phyloP scores from a whole-genome alignment of 2,113 vertebrate species.

The Megaleporinus macrocephalus region DNA sequence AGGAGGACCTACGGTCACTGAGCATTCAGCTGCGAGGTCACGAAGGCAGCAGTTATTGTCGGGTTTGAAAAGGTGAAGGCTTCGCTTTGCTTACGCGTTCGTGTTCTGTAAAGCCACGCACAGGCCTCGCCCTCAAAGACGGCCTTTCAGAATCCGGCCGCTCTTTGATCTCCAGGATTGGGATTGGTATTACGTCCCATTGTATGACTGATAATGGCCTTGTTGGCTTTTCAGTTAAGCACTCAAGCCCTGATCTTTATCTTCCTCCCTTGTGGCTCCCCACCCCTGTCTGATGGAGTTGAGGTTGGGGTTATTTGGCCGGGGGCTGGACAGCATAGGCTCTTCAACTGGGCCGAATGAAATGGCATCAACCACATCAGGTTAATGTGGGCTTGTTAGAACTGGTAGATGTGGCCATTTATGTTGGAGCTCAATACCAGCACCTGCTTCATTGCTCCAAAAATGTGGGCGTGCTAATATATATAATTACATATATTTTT shows the following conservation, averaged over 20 bases:
- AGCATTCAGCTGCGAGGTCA: neutral
- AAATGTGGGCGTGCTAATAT: too few species aligned
- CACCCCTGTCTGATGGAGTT: neutral
- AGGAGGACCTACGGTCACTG: neutral
- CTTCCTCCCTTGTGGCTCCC: neutral
- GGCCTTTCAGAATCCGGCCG: neutral
- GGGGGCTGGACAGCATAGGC: neutral
- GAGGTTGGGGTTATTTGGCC: neutral
- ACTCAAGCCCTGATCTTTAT: constrained; percentile 2
- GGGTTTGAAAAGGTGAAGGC: neutral
- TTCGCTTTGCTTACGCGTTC: neutral
- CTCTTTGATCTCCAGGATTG: neutral
- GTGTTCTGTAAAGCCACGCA: neutral
- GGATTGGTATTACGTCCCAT: neutral
- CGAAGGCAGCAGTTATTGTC: neutral
- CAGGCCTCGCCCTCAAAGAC: neutral
- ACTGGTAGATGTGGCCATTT: neutral
- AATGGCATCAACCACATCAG: neutral
- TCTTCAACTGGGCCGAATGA: neutral
- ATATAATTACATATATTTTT: too few species aligned
- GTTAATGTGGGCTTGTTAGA: neutral
- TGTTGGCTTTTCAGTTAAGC: neutral
- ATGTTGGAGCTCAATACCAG: too few species aligned
- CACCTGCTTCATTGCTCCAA: too few species aligned
- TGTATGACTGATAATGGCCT: neutral